Evolutionary conservation across 1,140 invertebrate genomes (phyloP).

Genomic region (Teleogryllus occipitalis): DNA sequence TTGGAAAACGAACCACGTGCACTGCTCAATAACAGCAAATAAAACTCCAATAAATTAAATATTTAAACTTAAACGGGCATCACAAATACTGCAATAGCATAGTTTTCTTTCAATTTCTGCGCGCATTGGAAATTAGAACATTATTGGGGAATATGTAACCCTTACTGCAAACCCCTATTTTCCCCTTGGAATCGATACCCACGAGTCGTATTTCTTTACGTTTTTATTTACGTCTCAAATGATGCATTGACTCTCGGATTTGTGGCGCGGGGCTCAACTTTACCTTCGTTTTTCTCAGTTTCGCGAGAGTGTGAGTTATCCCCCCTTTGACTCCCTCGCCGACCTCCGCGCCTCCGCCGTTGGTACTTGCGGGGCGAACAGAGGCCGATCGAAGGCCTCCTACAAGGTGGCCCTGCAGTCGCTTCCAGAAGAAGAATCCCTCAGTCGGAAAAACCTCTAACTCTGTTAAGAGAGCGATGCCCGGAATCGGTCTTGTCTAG

Average conservation of each 20-base stretch:
- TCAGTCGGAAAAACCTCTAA: background rate
- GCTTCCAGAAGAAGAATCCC: background rate
- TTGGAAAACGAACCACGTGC: too few species aligned
- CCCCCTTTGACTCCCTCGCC: background rate
- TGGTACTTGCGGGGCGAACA: background rate
- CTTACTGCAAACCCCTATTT: too few species aligned
- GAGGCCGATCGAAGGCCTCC: background rate
- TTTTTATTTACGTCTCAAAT: background rate
- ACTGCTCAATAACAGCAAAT: too few species aligned
- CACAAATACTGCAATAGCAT: too few species aligned
- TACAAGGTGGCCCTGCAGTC: background rate
- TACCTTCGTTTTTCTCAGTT: background rate
- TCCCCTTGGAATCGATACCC: too few species aligned
- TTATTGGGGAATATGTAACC: too few species aligned
- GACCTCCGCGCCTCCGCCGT: background rate
- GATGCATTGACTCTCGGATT: background rate
- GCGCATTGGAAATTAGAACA: too few species aligned
- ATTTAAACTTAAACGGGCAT: too few species aligned
- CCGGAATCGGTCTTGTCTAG: too few species aligned
- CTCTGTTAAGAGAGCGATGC: too few species aligned
- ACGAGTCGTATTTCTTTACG: background rate
- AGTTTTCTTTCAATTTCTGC: too few species aligned
- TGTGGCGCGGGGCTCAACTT: background rate
- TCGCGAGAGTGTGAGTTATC: background rate
- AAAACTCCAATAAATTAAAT: too few species aligned